phyloP scores from a whole-genome alignment of 1,140 invertebrate species.

The Oncopodura yosiiana region DNA sequence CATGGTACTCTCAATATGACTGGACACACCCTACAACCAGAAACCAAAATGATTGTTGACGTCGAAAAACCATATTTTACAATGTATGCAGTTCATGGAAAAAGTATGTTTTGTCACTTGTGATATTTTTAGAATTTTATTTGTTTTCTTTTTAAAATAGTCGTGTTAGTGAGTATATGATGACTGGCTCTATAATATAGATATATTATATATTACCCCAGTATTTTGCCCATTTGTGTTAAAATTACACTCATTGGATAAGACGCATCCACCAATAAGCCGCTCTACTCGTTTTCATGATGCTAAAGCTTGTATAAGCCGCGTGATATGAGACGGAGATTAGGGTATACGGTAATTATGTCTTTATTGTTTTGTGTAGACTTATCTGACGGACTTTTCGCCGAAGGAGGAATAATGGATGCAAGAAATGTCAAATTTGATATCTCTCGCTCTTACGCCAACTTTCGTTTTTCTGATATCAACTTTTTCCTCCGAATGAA shows the following conservation, averaged over 20 bases:
- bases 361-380: constrained; percentile 40
- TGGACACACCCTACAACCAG: constrained; percentile 10
- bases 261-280: too few relatives aligned
- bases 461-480: constrained; percentile 60
- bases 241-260: too few relatives aligned
- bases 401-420: constrained; percentile 63
- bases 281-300: too few relatives aligned
- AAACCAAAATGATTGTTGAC: constrained; percentile 17
- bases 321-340: background rate
- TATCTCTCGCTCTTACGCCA: constrained; percentile 68
- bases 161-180: too few relatives aligned
- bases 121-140: background rate
- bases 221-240: too few relatives aligned
- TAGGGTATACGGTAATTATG: background rate
- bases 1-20: constrained; percentile 12
- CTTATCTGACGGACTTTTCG: constrained; percentile 54
- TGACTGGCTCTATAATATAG: background rate
- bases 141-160: background rate
- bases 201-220: background rate
- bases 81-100: constrained; percentile 24
- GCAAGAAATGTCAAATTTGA: constrained; percentile 60
- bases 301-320: too few relatives aligned
- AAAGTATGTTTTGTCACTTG: constrained; percentile 6
- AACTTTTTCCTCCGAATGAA: constrained; percentile 69
- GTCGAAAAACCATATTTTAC: constrained; percentile 19